Percentiles rank a stretch among this genome's conserved stretches.
phyloP scores from a whole-genome alignment of 1,140 invertebrate species.

The Eupristina koningsbergeri region DNA sequence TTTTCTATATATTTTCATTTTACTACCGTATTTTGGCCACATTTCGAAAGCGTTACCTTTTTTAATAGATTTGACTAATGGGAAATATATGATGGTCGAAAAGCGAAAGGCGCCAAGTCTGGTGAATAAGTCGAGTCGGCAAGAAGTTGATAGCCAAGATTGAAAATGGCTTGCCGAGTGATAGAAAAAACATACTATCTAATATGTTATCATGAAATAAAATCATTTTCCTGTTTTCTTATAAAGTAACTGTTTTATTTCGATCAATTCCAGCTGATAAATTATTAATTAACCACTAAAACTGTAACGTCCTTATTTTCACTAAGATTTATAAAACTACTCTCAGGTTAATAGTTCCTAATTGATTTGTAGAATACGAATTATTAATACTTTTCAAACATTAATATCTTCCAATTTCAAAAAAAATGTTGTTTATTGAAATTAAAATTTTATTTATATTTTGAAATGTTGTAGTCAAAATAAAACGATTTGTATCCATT shows the following conservation, averaged over 20 bases:
- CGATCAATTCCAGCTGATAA: background rate
- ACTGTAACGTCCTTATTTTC: background rate
- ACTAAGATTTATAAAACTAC: too few relatives aligned
- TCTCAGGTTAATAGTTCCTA: background rate
- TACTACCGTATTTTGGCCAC: background rate
- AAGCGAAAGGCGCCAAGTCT: conserved; percentile 6
- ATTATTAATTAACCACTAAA: background rate
- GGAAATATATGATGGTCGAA: background rate
- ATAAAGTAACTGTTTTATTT: background rate
- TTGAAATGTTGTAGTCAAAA: too few relatives aligned
- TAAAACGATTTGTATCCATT: too few relatives aligned
- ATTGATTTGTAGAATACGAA: too few relatives aligned
- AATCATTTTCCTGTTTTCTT: background rate
- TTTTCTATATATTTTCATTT: too few relatives aligned
- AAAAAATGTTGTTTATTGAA: too few relatives aligned
- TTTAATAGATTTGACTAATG: background rate
- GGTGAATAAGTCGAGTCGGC: background rate
- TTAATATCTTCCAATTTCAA: too few relatives aligned
- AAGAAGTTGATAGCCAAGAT: background rate
- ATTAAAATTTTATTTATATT: too few relatives aligned
- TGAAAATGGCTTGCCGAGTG: background rate
- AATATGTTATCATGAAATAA: background rate
- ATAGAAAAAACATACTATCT: background rate
- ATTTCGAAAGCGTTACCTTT: background rate
- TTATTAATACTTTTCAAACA: too few relatives aligned